phyloP scores from a whole-genome alignment of 1,140 invertebrate species.

The Pentalonia nigronervosa region DNA sequence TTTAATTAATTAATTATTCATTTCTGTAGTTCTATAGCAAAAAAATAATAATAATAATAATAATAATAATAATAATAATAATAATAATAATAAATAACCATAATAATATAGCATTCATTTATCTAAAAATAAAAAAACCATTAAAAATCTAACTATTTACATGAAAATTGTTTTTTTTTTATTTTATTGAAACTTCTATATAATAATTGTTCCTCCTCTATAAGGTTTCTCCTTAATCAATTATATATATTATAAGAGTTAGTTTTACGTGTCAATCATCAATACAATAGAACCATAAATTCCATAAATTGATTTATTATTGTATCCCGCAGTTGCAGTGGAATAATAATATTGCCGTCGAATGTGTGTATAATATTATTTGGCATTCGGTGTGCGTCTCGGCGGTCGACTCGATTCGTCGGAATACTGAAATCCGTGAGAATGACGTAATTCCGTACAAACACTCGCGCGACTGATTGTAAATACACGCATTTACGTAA shows the following conservation, averaged over 20 bases:
- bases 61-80: too few species aligned
- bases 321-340: neutral
- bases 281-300: slow-evolving; percentile 10
- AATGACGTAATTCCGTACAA: neutral
- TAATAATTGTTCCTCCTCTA: neutral
- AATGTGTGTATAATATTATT: slow-evolving; percentile 17
- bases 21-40: neutral
- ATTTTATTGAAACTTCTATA: neutral
- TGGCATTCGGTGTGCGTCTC: neutral
- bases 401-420: neutral
- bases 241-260: neutral
- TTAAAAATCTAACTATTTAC: neutral
- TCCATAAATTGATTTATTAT: slow-evolving; percentile 13
- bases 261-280: slow-evolving; percentile 3
- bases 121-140: neutral
- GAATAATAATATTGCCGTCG: neutral
- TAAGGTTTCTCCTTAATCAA: neutral
- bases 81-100: too few species aligned
- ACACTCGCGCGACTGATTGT: neutral
- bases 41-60: too few species aligned
- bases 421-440: neutral
- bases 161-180: neutral
- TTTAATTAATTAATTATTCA: neutral
- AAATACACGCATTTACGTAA: slow-evolving; percentile 12
- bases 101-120: too few species aligned